Evolutionary conservation across 2,888 invertebrate genomes (phyloP), one percentile per base, ranked within the genome.

Genomic region (Zeuzera pyrina): DNA sequence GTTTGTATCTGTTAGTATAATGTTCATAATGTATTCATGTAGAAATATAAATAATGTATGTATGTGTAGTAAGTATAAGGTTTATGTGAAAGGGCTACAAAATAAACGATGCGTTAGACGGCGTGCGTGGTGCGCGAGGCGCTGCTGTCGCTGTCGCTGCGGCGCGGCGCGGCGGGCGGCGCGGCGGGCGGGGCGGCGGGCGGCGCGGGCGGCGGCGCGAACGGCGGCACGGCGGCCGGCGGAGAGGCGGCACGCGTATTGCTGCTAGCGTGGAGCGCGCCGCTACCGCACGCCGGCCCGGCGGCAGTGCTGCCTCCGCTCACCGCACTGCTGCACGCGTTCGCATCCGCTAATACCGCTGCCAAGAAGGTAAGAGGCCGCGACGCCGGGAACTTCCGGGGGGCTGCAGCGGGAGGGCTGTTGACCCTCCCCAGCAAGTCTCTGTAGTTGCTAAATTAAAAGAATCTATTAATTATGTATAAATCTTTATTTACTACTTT

Each of bases 111-210:
- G n/a, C n/a, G n/a, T n/a, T 58, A 89, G 88, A 87, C 86, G 2
- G 86, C 85, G 34, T 68, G 84, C 22, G 78, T 89, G 30, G 77
- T 88, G 12, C 86, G 87, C 46, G 84, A 88, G 46, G 86, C 88
- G 12, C 52, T 79, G 13, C 49, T 77, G 26, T 61, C 64, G 12
- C 51, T 74, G 41, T 52, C 69, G 28, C 53, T 74, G 39, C 51
- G 62, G 3, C 58, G 63, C 2, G 45, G 49, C 1, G 42, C 42
- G 29, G 42, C 36, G 8, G 39, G 37, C 5, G 43, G 35, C 3
- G 43, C 35, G 22, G n/a, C n/a, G n/a, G 52, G 49, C 11, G 61
- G 57, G 35, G 57, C 55, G 40, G 63, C 65, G 43, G 69, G 73
- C 35, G 64, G 24, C 12, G 33, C 30, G 16, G 12, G 21, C 13